These are phyloP conservation scores for Cryptotermes secundus DNA, from an alignment of 1,140 invertebrate species.

Conservation along the genomic window DNA sequence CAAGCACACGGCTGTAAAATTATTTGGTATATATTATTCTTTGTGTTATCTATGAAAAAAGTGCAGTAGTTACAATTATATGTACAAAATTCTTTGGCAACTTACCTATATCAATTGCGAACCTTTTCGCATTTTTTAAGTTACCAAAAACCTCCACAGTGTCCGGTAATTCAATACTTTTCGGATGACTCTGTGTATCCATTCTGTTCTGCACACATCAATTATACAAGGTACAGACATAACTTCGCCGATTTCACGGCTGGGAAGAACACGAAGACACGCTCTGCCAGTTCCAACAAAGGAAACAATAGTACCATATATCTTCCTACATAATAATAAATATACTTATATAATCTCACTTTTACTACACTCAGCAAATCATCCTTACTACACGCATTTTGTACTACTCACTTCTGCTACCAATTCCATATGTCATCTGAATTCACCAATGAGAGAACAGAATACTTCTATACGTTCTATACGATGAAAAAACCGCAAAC, in stretches of 20 bases:
- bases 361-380: not conserved
- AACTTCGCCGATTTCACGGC: conserved; percentile 9
- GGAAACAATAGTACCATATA: conserved; percentile 13
- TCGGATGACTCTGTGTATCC: conserved; percentile 41
- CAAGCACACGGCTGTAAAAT: no score
- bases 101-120: conserved; percentile 73
- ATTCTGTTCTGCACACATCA: not conserved
- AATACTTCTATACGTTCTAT: no score
- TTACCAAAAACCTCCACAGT: conserved; percentile 64
- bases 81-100: conserved; percentile 34
- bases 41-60: no score
- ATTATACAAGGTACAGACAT: not conserved
- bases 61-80: no score
- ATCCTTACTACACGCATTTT: not conserved
- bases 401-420: not conserved
- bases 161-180: conserved; percentile 53
- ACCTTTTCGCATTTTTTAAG: conserved; percentile 68
- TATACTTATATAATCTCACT: not conserved
- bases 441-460: not conserved
- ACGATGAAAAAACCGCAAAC: no score
- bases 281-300: not conserved
- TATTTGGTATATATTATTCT: no score
- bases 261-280: not conserved
- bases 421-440: not conserved
- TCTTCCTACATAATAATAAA: not conserved